Evolutionary conservation across 1,140 invertebrate genomes (phyloP), one percentile per base, ranked within the genome.

Genomic region (Dendrolimus punctatus): DNA sequence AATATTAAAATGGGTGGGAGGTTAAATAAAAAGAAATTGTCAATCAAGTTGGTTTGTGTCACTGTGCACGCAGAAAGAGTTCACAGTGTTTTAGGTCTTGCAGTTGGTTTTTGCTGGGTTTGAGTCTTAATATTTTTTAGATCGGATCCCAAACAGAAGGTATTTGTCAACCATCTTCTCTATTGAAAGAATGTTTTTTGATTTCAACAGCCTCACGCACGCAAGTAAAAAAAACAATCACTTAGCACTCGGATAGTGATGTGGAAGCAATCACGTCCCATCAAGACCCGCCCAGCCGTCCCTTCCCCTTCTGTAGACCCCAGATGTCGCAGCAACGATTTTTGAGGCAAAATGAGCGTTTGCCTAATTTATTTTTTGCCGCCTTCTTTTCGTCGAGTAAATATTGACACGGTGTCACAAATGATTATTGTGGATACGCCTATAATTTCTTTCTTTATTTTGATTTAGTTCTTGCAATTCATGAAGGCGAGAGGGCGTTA

Each of bases 331-430:
- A 52, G 59, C 58, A 55, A 64, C 64, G 71, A 76, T 80, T 85
- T 83, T 82, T 76, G 71, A 70, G 71, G 47, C 73, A 64, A 76
- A 84, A 84, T 84, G 80, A 81, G 79, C 73, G 83, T 80, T 80
- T 68, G 83, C 80, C 80, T 84, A 86, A 86, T 83, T 86, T 84
- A 86, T 86, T 86, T 86, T 86, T 86, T 86, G 78, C 73, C 77
- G 76, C 80, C 83, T 83, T 80, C 78, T 80, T 84, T 80, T 76
- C 65, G 65, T 68, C 60, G 61, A 72, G 78, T 81, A 82, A 86
- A 84, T 84, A 86, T 86, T 86, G 79, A 78, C 76, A 72, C 66
- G 66, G 58, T 57, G 52, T 51, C 50, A 56, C 61, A 23, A 55
- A 39, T 49, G 41, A 58, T 46, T 57, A 49, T 38, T 51, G 55